These are phyloP conservation scores for Bothrops jararaca DNA, from an alignment of 2,113 vertebrate genomes.

Conservation along the genomic window DNA sequence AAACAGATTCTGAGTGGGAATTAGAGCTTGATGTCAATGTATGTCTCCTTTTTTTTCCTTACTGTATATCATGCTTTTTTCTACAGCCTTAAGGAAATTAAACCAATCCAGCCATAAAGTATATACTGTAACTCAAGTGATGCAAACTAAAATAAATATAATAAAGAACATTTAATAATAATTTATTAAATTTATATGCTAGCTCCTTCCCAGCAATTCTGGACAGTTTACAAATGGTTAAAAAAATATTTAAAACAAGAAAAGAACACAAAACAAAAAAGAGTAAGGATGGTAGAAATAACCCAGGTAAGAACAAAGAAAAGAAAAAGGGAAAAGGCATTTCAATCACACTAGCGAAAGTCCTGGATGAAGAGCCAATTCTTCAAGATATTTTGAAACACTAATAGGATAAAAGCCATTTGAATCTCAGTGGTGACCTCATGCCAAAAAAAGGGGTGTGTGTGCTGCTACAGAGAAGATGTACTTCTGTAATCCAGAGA, in stretches of 20 bases:
- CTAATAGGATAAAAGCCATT: neutral
- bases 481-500: neutral
- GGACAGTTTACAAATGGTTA: neutral
- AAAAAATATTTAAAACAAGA: neutral
- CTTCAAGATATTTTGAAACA: neutral
- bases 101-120: neutral
- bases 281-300: neutral
- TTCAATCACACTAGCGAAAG: neutral
- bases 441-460: neutral
- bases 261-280: neutral
- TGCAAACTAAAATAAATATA: neutral
- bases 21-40: neutral
- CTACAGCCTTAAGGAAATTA: neutral
- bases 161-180: neutral
- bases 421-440: neutral
- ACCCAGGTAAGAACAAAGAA: neutral
- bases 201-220: neutral
- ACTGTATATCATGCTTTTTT: neutral
- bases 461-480: neutral
- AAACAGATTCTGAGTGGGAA: neutral
- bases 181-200: neutral
- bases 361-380: neutral
- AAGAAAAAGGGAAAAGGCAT: neutral
- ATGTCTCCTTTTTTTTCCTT: neutral
- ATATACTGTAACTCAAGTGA: neutral